These are phyloP conservation scores for Scomberomorus guttatus DNA, from an alignment of 2,797 vertebrate species.

Conservation along the genomic window DNA sequence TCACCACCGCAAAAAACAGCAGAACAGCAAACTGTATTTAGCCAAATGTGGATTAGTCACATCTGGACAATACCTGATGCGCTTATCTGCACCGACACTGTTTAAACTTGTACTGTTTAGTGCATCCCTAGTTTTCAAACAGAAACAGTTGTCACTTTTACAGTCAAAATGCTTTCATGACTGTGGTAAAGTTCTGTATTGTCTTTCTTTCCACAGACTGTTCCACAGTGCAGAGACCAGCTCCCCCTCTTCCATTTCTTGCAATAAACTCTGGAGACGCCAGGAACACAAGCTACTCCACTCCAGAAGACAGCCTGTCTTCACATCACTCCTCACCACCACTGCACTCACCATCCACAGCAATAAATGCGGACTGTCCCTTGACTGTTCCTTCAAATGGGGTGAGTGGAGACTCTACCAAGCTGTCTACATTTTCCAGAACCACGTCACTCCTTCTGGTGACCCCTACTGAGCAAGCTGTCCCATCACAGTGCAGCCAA, in stretches of 20 bases:
- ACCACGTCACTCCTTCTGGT: constrained; percentile 6
- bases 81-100: no score
- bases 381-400: constrained; percentile 11
- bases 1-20: neutral
- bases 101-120: no score
- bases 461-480: constrained; percentile 24
- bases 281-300: constrained; percentile 71
- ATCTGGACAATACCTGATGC: no score
- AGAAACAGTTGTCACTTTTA: neutral
- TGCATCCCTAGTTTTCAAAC: neutral
- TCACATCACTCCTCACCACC: constrained; percentile 27
- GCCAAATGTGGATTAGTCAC: neutral
- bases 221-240: constrained; percentile 83
- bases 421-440: constrained; percentile 34
- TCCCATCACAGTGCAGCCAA: constrained; percentile 20
- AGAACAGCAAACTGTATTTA: neutral
- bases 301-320: constrained; percentile 59
- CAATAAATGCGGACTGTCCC: constrained; percentile 59
- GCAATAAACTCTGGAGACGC: constrained; percentile 88
- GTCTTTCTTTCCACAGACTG: constrained; percentile 48
- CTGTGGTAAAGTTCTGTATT: neutral
- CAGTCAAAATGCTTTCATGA: neutral
- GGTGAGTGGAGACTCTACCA: constrained; percentile 40
- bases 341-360: constrained; percentile 54
- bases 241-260: constrained; percentile 85